Conservation (phyloP, 2,113 vertebrate species). For the Sinocyclocheilus anophthalmus region DNA sequence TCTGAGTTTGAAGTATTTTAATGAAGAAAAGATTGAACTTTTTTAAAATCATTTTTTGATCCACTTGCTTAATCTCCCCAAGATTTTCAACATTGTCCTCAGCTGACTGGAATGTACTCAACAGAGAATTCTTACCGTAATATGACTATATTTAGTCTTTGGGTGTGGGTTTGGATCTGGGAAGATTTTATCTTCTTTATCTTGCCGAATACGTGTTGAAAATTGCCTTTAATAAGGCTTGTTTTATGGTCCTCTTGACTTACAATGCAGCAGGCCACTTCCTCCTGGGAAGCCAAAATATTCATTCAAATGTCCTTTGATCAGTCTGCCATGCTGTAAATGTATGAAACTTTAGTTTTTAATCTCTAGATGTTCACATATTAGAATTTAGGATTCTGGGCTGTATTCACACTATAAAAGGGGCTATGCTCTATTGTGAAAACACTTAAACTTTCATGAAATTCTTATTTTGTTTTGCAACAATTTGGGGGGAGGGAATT, state of each 20-base stretch:
- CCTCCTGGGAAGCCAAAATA: slow-evolving; percentile 37
- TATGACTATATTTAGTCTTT: slow-evolving; percentile 37
- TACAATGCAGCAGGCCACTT: slow-evolving; percentile 17
- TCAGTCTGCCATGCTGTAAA: neutral
- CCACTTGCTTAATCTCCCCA: slow-evolving; percentile 18
- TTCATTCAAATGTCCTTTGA: neutral
- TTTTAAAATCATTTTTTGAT: neutral
- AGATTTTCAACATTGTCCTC: slow-evolving; percentile 24
- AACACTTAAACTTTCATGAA: neutral
- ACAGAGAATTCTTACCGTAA: neutral
- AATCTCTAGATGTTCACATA: neutral
- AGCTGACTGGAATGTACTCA: slow-evolving; percentile 35
- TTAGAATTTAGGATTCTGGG: neutral
- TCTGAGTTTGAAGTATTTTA: slow-evolving; percentile 21
- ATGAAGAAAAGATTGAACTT: neutral
- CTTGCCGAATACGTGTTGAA: slow-evolving; percentile 25
- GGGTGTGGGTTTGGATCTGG: slow-evolving; percentile 25
- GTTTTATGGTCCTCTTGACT: slow-evolving; percentile 43
- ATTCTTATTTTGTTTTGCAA: neutral
- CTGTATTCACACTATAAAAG: neutral
- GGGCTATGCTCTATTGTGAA: neutral
- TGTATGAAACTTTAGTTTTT: neutral
- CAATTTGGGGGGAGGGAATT: neutral
- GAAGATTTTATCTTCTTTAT: slow-evolving; percentile 23
- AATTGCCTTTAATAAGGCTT: slow-evolving; percentile 42